These are phyloP conservation scores for Lysandra bellargus DNA, from an alignment of 2,888 invertebrate species.

Conservation along the genomic window DNA sequence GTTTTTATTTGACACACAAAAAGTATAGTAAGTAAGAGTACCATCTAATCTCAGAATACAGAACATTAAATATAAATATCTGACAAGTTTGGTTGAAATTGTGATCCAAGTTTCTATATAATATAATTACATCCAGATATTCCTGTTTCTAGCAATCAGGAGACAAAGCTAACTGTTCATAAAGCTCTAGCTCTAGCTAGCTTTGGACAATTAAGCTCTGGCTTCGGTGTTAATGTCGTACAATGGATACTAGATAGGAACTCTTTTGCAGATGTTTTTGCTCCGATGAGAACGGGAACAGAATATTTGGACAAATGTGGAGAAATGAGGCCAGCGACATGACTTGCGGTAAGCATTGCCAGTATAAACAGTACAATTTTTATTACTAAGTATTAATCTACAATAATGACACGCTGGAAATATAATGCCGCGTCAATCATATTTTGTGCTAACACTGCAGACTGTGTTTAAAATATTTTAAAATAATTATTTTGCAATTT, in stretches of 20 bases:
- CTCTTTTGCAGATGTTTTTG: slow-evolving; percentile 82
- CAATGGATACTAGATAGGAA: neutral
- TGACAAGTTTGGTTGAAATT: neutral
- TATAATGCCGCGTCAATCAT: neutral
- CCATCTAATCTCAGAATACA: no score
- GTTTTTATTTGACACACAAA: neutral
- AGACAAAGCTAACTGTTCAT: neutral
- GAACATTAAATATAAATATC: no score
- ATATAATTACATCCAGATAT: neutral
- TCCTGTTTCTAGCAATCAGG: neutral
- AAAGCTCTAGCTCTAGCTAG: neutral
- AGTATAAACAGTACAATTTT: neutral
- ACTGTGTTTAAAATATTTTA: neutral
- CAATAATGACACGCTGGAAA: neutral
- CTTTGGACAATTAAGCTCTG: slow-evolving; percentile 1
- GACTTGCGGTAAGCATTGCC: slow-evolving; percentile 81
- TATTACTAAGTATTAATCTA: neutral
- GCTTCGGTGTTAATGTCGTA: neutral
- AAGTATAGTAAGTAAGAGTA: no score
- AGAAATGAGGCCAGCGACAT: slow-evolving; percentile 78
- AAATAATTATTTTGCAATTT: neutral
- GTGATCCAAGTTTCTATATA: neutral
- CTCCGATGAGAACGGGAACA: slow-evolving; percentile 77
- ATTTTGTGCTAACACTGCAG: neutral
- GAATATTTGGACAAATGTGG: slow-evolving; percentile 85